Conservation (phyloP, 2,113 vertebrate genomes). For the Mugil cephalus region DNA sequence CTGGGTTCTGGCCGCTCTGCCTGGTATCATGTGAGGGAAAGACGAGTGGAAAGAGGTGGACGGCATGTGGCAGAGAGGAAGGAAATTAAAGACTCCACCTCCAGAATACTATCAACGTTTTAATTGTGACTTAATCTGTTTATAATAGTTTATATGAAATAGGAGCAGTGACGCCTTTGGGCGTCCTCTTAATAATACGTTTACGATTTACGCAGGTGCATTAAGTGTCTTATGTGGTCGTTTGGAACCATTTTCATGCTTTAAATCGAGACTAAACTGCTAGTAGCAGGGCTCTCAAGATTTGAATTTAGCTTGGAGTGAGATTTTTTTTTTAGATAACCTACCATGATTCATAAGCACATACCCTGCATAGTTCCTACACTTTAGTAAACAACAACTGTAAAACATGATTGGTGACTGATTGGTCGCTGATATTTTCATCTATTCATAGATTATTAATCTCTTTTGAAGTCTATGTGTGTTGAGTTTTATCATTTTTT, state of each 20-base stretch:
- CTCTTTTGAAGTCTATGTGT: too few relatives aligned
- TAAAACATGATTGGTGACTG: too few relatives aligned
- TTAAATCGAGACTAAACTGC: neutral
- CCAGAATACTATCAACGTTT: neutral
- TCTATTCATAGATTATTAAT: too few relatives aligned
- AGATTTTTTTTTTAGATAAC: too few relatives aligned
- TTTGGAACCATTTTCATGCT: neutral
- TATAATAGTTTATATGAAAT: neutral
- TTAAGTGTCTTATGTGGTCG: neutral
- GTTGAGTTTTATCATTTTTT: too few relatives aligned
- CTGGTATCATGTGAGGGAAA: slow-evolving; percentile 52
- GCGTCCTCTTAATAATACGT: too few relatives aligned
- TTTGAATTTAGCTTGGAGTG: too few relatives aligned
- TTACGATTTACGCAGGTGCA: neutral
- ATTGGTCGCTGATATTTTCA: too few relatives aligned
- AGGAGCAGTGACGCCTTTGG: neutral
- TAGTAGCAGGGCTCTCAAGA: too few relatives aligned
- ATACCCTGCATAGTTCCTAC: too few relatives aligned
- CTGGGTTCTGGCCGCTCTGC: slow-evolving; percentile 60
- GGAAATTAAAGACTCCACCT: neutral
- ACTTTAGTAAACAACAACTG: too few relatives aligned
- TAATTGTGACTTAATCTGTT: neutral
- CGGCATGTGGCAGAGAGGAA: slow-evolving; percentile 1
- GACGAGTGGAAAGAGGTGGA: slow-evolving; percentile 16
- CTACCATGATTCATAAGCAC: too few relatives aligned